These are phyloP conservation scores for Lycophotia porphyrea DNA, from an alignment of 2,888 invertebrate species.

Conservation along the genomic window DNA sequence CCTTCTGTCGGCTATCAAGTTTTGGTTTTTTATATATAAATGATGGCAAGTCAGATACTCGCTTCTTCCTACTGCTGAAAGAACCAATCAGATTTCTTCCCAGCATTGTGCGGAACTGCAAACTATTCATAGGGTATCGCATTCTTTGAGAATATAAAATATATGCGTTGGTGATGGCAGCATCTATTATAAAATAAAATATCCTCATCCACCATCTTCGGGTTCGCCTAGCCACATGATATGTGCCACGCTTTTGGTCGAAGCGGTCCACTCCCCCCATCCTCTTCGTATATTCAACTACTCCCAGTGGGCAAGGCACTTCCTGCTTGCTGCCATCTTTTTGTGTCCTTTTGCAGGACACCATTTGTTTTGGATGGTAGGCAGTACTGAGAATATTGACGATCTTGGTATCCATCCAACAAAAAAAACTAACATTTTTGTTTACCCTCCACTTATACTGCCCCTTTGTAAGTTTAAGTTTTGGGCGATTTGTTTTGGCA, in stretches of 20 bases:
- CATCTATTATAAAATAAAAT: neutral
- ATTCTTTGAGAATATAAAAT: neutral
- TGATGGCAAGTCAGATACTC: neutral
- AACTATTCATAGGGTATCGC: neutral
- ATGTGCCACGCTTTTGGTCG: neutral
- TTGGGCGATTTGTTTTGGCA: constrained; percentile 10
- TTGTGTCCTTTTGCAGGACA: constrained; percentile 9
- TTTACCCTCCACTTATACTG: constrained; percentile 12
- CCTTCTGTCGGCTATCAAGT: neutral
- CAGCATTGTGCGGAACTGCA: neutral
- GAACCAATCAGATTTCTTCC: neutral
- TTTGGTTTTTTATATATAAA: neutral
- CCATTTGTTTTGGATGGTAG: constrained; percentile 15
- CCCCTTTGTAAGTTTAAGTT: constrained; percentile 17
- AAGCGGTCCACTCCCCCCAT: neutral
- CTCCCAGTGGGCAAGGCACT: constrained; percentile 6
- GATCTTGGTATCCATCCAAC: constrained; percentile 63
- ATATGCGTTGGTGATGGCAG: neutral
- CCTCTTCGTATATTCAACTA: neutral
- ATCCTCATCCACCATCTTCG: neutral
- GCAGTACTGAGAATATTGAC: constrained; percentile 60
- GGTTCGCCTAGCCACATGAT: neutral
- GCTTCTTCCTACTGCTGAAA: neutral
- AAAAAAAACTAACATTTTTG: constrained; percentile 18
- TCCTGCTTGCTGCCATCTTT: constrained; percentile 1